Conservation (phyloP, 2,888 invertebrate species). For the Lochmaea crataegi region DNA sequence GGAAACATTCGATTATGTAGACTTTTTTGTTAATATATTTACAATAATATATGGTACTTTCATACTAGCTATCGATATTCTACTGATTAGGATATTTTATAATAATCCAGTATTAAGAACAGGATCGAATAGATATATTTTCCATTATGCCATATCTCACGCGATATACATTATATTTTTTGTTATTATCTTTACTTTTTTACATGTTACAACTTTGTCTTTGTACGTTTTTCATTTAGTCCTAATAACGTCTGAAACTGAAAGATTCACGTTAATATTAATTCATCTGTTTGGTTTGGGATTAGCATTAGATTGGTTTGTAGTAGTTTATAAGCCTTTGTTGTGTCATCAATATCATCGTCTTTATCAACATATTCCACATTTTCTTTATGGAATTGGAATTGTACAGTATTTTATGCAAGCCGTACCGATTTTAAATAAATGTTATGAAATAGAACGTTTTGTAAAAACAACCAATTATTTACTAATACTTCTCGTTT, state of each 20-base stretch:
- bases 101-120: slow-evolving; percentile 16
- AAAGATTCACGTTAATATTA: no score
- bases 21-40: background rate
- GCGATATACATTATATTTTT: background rate
- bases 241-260: no score
- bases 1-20: background rate
- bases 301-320: slow-evolving; percentile 13
- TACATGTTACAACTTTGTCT: background rate
- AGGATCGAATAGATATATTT: slow-evolving; percentile 8
- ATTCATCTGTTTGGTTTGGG: background rate
- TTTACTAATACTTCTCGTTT: no score
- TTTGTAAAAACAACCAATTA: no score
- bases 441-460: no score
- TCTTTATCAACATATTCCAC: background rate
- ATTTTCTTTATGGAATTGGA: slow-evolving; percentile 7
- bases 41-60: no score
- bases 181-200: background rate
- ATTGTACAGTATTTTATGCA: background rate
- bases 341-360: background rate
- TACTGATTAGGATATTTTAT: no score
- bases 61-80: no score
- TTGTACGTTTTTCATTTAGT: background rate
- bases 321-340: background rate
- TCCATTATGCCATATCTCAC: slow-evolving; percentile 23
- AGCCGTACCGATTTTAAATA: background rate